These are phyloP conservation scores for Cenopis cana DNA, from an alignment of 2,888 invertebrate species.

Conservation along the genomic window DNA sequence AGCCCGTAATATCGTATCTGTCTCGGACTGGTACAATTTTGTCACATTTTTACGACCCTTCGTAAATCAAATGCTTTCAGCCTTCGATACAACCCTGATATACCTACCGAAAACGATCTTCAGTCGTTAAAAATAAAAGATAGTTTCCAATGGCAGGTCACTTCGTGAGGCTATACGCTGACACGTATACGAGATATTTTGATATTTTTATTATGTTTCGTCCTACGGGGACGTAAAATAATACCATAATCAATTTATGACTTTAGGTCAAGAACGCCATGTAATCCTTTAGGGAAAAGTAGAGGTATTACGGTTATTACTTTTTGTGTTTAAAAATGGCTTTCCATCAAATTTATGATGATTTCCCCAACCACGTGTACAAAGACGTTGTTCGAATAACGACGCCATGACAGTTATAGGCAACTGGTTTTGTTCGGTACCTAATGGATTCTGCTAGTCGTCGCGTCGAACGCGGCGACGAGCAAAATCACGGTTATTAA, in stretches of 20 bases:
- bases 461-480: no score
- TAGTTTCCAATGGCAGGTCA: not conserved
- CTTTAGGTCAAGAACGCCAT: conserved; percentile 27
- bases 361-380: no score
- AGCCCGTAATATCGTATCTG: conserved; percentile 45
- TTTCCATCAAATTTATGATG: no score
- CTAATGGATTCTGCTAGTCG: no score
- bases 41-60: conserved; percentile 52
- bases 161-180: conserved; percentile 21
- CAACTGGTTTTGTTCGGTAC: no score
- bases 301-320: conserved; percentile 12
- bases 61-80: conserved; percentile 51
- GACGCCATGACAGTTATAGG: no score
- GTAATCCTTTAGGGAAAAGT: conserved; percentile 5
- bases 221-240: conserved; percentile 37
- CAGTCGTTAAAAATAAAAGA: not conserved
- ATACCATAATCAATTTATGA: conserved; percentile 40
- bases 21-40: conserved; percentile 52
- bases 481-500: conserved; percentile 18
- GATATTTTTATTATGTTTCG: conserved; percentile 41
- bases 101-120: not conserved
- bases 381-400: no score
- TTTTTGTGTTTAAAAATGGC: no score
- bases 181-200: conserved; percentile 36
- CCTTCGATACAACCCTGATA: conserved; percentile 19